These are phyloP conservation scores for Pemphredon lugubris DNA, from an alignment of 2,888 invertebrate species.

Conservation along the genomic window DNA sequence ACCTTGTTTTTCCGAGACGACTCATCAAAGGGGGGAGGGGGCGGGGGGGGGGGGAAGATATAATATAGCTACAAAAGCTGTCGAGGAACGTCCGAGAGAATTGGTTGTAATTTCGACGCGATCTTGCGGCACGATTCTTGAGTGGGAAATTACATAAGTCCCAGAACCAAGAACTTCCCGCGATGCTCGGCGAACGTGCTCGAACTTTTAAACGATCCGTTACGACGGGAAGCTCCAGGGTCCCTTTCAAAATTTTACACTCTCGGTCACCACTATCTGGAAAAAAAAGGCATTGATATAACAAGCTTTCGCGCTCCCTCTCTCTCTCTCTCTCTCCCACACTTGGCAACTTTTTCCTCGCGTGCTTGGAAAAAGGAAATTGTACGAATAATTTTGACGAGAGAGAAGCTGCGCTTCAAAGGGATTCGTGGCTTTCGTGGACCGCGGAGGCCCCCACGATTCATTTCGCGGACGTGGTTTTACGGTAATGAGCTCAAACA, in stretches of 20 bases:
- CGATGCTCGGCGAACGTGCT: conserved; percentile 30
- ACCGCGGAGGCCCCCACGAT: background rate
- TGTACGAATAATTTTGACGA: background rate
- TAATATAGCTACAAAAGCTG: no score
- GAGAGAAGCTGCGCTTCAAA: background rate
- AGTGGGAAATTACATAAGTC: conserved; percentile 49
- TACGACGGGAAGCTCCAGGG: background rate
- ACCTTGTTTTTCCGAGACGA: no score
- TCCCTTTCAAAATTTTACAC: conserved; percentile 17
- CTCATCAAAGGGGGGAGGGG: no score
- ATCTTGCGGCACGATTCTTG: conserved; percentile 41
- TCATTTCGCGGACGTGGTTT: background rate
- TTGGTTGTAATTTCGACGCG: conserved; percentile 18
- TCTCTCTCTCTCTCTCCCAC: background rate
- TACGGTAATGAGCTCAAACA: background rate
- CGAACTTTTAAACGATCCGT: conserved; percentile 33
- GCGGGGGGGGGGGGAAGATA: no score
- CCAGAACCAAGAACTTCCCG: conserved; percentile 19
- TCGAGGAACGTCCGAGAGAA: background rate
- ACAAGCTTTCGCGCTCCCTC: background rate
- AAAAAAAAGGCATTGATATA: background rate
- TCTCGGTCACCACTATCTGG: conserved; percentile 6
- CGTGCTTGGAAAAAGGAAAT: background rate
- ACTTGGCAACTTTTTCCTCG: background rate
- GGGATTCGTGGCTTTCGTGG: background rate